These are phyloP conservation scores for Symphodus melops DNA, from an alignment of 2,113 vertebrate genomes.

Conservation along the genomic window DNA sequence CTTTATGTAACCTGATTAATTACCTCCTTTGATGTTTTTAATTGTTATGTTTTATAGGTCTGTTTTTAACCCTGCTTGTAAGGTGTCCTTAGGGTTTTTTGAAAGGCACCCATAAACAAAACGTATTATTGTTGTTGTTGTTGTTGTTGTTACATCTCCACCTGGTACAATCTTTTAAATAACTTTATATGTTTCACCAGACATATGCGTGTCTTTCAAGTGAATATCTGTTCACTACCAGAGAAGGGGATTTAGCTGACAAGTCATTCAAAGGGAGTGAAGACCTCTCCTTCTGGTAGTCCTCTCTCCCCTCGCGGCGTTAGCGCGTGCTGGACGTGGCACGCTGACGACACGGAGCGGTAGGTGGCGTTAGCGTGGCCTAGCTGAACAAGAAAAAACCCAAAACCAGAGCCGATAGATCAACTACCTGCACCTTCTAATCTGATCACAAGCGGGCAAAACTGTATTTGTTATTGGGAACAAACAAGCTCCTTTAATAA, in stretches of 20 bases:
- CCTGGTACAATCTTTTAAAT: too few species aligned
- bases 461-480: rapidly evolving
- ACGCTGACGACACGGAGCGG: not conserved
- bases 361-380: not conserved
- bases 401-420: too few species aligned
- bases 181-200: too few species aligned
- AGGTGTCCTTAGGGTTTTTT: too few species aligned
- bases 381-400: not conserved
- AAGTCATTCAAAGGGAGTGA: not conserved
- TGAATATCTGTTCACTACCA: not conserved
- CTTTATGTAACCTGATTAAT: too few species aligned
- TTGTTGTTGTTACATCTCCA: too few species aligned
- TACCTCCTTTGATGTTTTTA: too few species aligned
- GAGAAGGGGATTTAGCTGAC: not conserved
- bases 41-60: too few species aligned
- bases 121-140: too few species aligned
- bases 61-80: too few species aligned
- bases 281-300: not conserved
- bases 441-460: rapidly evolving
- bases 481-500: not conserved
- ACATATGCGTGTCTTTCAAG: too few species aligned
- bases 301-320: not conserved
- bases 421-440: rapidly evolving
- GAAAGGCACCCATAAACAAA: too few species aligned
- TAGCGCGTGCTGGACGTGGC: conserved; percentile 6